Conservation (phyloP, 2,797 vertebrate species). For the Semotilus atromaculatus region DNA sequence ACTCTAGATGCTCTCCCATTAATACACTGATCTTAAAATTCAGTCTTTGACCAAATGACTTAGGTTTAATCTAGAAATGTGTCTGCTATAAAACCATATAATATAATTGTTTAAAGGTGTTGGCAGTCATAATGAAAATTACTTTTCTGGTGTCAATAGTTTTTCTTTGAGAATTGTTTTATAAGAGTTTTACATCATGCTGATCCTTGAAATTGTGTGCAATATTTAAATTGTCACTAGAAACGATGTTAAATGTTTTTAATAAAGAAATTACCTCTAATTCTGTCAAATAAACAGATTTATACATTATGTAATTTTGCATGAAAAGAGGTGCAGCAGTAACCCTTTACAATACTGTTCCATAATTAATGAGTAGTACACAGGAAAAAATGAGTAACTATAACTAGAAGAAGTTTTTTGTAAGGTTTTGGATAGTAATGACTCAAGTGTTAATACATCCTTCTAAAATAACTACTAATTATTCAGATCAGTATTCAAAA, state of each 20-base stretch:
- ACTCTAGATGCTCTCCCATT: neutral
- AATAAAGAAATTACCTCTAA: neutral
- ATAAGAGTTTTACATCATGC: neutral
- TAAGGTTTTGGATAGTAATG: no score
- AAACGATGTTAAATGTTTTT: neutral
- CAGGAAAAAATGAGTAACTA: no score
- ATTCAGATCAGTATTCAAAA: no score
- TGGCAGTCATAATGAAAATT: neutral
- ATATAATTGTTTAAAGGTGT: neutral
- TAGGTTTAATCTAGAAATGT: neutral
- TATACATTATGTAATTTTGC: neutral
- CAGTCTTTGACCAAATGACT: neutral
- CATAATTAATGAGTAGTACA: no score
- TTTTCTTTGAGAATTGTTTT: neutral
- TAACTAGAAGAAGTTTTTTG: no score
- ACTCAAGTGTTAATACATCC: no score
- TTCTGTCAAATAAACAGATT: neutral
- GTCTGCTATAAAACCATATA: neutral
- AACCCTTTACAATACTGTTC: no score
- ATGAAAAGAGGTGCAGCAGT: no score
- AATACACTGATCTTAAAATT: neutral
- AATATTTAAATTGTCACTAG: no score
- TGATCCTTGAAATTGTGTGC: neutral
- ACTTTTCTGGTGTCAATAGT: neutral
- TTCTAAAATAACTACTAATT: no score